Base-by-base conservation (phyloP, 1,140 invertebrate species). In the Anthonomus grandis region DNA sequence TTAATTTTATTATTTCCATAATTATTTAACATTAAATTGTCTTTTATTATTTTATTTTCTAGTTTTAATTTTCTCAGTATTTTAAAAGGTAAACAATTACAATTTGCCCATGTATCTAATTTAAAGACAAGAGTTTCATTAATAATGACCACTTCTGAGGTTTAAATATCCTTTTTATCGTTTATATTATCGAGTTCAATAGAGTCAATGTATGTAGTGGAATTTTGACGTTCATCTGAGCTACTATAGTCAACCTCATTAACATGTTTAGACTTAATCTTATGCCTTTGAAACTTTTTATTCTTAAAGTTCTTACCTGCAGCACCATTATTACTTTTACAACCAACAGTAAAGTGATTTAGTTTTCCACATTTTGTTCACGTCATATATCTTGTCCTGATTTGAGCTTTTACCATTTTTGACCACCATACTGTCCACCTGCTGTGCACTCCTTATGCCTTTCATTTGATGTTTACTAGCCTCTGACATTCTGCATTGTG, bases 1-100 rank as follows among this genome's bases (percentile, higher is more conserved):
- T 39, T 39, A n/a, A 39, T 13, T 51, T 57, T 57, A 51, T 57
- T 57, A 23, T 51, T 45, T 36, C 46, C 27, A 50, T 18, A 57
- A 13, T 27, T 49, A 18, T 46, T 39, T 49, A 47, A 6, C 10
- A 13, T 17, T 22, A 12, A n/a, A n/a, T n/a, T n/a, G 19, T 22
- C 19, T n/a, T n/a, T 39, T 25, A 24, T 37, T 19, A 31, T 19
- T 27, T 49, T 5, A 37, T 23, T 49, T 49, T 23, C 19, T 13
- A 42, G 13, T 17, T 17, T 39, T 57, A 57, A 22, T 17, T 13
- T 51, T 2, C 15, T 39, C 27, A 31, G 19, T 36, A 36, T 13
- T 23, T 56, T 44, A 4, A 49, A 34, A 13, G 46, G 55, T 27
- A 51, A 23, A 27, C 24, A 50, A 51, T 57, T 57, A 51, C 55